Evolutionary conservation across 1,140 invertebrate species (phyloP), one percentile per base, ranked within the genome.

Genomic region (Aphaenogaster floridana): DNA sequence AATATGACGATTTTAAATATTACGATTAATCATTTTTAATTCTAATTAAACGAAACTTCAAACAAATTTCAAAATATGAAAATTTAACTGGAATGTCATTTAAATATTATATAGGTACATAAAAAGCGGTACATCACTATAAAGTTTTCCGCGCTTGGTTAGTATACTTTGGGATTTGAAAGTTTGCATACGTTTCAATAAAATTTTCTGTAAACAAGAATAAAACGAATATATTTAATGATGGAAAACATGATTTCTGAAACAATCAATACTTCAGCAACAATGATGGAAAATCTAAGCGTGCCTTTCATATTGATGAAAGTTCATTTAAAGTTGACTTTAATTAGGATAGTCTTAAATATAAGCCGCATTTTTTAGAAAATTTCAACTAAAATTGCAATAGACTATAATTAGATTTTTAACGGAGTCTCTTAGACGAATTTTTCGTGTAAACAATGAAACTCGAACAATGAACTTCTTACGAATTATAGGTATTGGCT

Each of bases 121-220:
- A 64, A n/a, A 36, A 11, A 42, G 3, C 13, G 3, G 4, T 39
- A 45, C 7, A 45, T 3, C 17, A 66, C 36, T 79, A 66, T 74
- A 66, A 79, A 39, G 6, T 64, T 78, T 34, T n/a, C 5, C 9
- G 21, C 6, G 57, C 11, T 39, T 13, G 0, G 34, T 50, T 68
- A 68, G n/a, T n/a, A 54, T n/a, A 17, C 61, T 50, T 80, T 64
- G 45, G 34, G 15, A 66, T 64, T 48, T 64, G 13, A 68, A 52
- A 17, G 21, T 66, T 66, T 79, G 48, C 45, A 7, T 13, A 13
- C 0, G 45, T 11, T 80, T 80, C 50, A 79, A 36, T 63, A 66
- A 42, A 21, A 66, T 42, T 80, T 69, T 28, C 13, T 13, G n/a
- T 54, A 80, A 68, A 69, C 36, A 54, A 64, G 59, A 64, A 50